Evolutionary conservation across 2,888 invertebrate genomes (phyloP).

Genomic region (Panopea generosa): DNA sequence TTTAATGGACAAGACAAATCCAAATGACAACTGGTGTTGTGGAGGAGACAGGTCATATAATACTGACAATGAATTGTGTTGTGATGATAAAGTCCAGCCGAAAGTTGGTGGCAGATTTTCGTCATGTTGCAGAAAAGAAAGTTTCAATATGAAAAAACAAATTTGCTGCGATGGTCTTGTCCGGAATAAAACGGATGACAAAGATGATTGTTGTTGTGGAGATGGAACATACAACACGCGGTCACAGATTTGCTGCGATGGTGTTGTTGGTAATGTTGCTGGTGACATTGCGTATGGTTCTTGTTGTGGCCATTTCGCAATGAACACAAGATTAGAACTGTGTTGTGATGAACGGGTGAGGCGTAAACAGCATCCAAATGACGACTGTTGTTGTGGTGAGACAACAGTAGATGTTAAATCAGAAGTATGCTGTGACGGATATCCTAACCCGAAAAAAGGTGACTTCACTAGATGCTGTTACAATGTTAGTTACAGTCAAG

Average conservation of each 20-base stretch:
- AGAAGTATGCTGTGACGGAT: slow-evolving; percentile 44
- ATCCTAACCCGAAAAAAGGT: slow-evolving; percentile 35
- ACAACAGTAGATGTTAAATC: slow-evolving; percentile 40
- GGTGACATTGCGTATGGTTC: slow-evolving; percentile 29
- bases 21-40: slow-evolving; percentile 43
- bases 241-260: slow-evolving; percentile 42
- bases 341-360: slow-evolving; percentile 51
- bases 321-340: slow-evolving; percentile 22
- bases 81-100: slow-evolving; percentile 35
- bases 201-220: slow-evolving; percentile 55
- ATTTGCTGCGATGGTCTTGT: slow-evolving; percentile 45
- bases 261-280: slow-evolving; percentile 42
- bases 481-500: slow-evolving; percentile 37
- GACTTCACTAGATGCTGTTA: slow-evolving; percentile 46
- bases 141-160: slow-evolving; percentile 25
- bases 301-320: slow-evolving; percentile 30
- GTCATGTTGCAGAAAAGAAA: slow-evolving; percentile 42
- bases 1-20: slow-evolving; percentile 25
- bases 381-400: slow-evolving; percentile 44
- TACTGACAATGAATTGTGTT: slow-evolving; percentile 41
- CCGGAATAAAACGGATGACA: slow-evolving; percentile 28
- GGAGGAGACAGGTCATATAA: slow-evolving; percentile 42
- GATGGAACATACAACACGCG: slow-evolving; percentile 38
- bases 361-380: slow-evolving; percentile 27
- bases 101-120: slow-evolving; percentile 18